Conservation (phyloP, 2,113 vertebrate species). For the Gila orcuttii region DNA sequence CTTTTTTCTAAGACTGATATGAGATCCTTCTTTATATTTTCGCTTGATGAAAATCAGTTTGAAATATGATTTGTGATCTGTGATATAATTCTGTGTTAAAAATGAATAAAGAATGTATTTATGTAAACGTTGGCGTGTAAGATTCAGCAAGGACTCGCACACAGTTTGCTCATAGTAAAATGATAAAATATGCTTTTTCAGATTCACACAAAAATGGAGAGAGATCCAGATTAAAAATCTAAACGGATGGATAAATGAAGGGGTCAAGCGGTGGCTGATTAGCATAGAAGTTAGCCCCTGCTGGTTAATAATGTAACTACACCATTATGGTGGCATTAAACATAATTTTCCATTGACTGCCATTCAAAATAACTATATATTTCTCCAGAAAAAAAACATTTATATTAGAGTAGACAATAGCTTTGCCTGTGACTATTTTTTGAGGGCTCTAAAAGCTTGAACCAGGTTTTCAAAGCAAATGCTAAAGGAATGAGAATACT, state of each 20-base stretch:
- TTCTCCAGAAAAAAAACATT: background rate
- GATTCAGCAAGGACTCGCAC: background rate
- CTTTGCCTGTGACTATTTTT: background rate
- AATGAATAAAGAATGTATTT: constrained; percentile 67
- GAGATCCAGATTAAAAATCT: background rate
- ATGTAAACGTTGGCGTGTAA: constrained; percentile 47
- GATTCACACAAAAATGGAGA: background rate
- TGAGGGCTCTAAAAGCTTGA: background rate
- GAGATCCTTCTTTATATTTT: constrained; percentile 64
- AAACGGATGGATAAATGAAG: background rate
- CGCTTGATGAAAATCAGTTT: constrained; percentile 57
- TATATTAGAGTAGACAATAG: background rate
- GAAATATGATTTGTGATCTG: constrained; percentile 61
- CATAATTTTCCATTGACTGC: background rate
- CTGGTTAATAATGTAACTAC: background rate
- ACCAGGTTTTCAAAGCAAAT: background rate
- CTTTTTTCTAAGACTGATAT: constrained; percentile 61
- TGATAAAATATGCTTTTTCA: background rate
- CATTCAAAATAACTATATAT: background rate
- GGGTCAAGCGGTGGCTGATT: background rate
- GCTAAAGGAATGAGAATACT: background rate
- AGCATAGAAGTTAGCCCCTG: background rate
- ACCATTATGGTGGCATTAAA: background rate
- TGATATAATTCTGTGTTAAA: constrained; percentile 54
- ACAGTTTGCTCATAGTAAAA: background rate